These are phyloP conservation scores for Lethenteron reissneri DNA, from an alignment of 2,113 vertebrate genomes.

Conservation along the genomic window DNA sequence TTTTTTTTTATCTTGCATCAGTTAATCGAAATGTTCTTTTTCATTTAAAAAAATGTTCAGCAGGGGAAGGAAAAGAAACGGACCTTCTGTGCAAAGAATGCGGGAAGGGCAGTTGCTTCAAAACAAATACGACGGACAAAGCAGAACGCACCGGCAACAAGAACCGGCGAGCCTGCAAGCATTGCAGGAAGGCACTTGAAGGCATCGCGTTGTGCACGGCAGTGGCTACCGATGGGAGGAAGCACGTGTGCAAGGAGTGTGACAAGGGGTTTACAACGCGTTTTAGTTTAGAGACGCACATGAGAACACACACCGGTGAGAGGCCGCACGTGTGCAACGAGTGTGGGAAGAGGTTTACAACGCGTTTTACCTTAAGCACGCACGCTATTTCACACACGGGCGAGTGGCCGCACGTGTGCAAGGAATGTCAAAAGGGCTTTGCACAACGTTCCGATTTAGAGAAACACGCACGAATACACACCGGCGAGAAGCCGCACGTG, in stretches of 20 bases:
- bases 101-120: too few relatives aligned
- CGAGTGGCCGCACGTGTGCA: not conserved
- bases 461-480: not conserved
- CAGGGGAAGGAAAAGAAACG: too few relatives aligned
- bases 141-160: too few relatives aligned
- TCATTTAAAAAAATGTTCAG: too few relatives aligned
- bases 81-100: too few relatives aligned
- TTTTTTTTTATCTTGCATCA: too few relatives aligned
- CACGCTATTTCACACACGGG: not conserved
- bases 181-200: too few relatives aligned
- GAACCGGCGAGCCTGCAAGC: too few relatives aligned
- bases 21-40: too few relatives aligned
- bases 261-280: not conserved
- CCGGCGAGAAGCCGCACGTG: not conserved
- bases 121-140: too few relatives aligned
- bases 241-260: not conserved
- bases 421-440: not conserved
- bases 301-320: not conserved
- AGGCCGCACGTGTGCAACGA: not conserved
- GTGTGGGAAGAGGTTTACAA: constrained; percentile 1
- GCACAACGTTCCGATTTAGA: not conserved
- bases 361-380: not conserved
- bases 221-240: too few relatives aligned
- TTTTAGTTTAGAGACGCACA: constrained; percentile 1
- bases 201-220: too few relatives aligned